Evolutionary conservation across 1,140 invertebrate species (phyloP), one percentile per base, ranked within the genome.

Genomic region (Philotrypesis tridentata): DNA sequence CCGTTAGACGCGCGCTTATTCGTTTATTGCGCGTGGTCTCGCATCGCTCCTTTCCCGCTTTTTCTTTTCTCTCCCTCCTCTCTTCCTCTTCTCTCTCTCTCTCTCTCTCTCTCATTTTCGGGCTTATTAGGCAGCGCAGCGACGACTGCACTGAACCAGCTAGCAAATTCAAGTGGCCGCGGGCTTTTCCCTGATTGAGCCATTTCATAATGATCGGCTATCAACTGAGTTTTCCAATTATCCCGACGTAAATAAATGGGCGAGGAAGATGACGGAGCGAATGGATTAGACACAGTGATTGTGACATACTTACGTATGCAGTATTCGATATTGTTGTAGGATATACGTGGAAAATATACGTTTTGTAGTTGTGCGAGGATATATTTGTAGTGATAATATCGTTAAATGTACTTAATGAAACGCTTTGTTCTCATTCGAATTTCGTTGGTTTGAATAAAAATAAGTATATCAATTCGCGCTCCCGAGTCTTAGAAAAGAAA

Each of bases 71-170:
- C 11, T 55, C 40, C 17, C 40, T 43, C 12, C 40, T 43, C 40
- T 14, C 12, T 14, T 14, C 0, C 12, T 43, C 40, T 55, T 55
- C 43, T 48, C 43, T 17, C 43, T 17, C 14, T 14, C 43, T 48
- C 17, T 48, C 43, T 17, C 43, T 48, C 48, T 55, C 48, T 55
- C 21, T 37, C 31, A n/a, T 70, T 70, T 70, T 65, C 61, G 61
- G 14, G 61, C 25, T 65, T 65, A 65, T 65, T 65, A 65, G 27
- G 48, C 21, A 55, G 17, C 3, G 33, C 48, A 17, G 48, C 48
- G 21, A n/a, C 48, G 27, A 68, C 31, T 33, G 29, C 67, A 68
- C 67, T 68, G 67, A 68, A 68, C 31, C 21, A 68, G 27, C 31
- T 37, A 68, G 27, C 31, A 17, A 5, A 31, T 68, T 37, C 27